Conservation (phyloP, 2,113 vertebrate genomes). For the Thomomys bottae region DNA sequence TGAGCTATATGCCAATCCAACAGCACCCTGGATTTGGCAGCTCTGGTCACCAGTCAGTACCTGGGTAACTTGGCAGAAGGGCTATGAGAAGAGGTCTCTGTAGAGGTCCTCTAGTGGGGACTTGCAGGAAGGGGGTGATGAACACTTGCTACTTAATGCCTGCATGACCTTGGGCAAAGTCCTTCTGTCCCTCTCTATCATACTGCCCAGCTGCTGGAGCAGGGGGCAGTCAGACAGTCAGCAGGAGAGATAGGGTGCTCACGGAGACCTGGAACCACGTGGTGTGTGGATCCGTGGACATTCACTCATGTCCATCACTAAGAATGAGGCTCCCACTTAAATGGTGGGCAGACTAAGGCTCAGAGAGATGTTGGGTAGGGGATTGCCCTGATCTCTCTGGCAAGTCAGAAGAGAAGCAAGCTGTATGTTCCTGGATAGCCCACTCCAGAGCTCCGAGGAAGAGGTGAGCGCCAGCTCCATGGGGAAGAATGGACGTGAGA, state of each 20-base stretch:
- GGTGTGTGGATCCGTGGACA: no score
- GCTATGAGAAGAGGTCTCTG: neutral
- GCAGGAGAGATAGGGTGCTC: neutral
- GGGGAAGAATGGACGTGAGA: neutral
- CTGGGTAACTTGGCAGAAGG: neutral
- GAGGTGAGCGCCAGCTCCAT: neutral
- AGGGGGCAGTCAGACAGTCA: no score
- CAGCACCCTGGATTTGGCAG: neutral
- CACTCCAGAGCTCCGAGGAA: no score
- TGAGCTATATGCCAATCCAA: neutral
- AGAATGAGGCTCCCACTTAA: no score
- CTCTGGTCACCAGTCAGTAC: no score
- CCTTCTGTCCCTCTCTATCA: no score
- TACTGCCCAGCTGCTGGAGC: no score
- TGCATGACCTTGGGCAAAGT: neutral
- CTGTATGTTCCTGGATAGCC: no score
- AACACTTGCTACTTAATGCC: neutral
- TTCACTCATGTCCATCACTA: no score
- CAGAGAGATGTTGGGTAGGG: neutral
- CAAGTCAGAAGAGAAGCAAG: neutral
- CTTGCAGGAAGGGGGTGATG: neutral
- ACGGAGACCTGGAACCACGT: no score
- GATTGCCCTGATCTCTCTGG: neutral
- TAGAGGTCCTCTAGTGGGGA: rapidly evolving
- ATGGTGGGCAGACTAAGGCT: neutral